Evolutionary conservation across 2,888 invertebrate species (phyloP).

Genomic region (Epistrophe eligans): DNA sequence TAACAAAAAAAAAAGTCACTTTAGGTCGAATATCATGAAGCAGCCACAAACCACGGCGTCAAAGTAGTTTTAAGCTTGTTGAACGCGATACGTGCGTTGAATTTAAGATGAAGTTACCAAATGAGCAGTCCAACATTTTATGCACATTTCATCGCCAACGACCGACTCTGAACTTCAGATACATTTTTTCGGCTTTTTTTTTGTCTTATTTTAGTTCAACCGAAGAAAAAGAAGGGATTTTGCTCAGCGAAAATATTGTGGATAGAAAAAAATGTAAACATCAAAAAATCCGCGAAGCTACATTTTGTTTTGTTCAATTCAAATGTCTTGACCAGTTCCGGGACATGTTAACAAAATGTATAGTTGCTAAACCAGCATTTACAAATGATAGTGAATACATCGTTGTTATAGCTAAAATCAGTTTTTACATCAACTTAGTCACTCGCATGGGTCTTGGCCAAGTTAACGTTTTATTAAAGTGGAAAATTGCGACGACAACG

Average conservation of each 20-base stretch:
- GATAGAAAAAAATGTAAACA: conserved; percentile 14
- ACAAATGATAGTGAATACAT: neutral
- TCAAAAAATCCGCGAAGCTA: neutral
- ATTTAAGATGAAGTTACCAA: conserved; percentile 70
- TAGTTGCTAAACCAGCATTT: conserved; percentile 7
- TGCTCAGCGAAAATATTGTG: conserved; percentile 20
- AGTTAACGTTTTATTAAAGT: conserved; percentile 23
- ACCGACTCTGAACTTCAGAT: conserved; percentile 61
- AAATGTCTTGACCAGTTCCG: conserved; percentile 57
- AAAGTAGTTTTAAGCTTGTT: conserved; percentile 71
- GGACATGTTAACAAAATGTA: neutral
- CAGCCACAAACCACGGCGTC: neutral
- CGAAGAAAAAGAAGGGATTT: conserved; percentile 16
- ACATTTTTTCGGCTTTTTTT: neutral
- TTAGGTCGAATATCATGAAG: conserved; percentile 50
- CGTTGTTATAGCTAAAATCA: conserved; percentile 5
- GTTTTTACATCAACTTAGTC: conserved; percentile 35
- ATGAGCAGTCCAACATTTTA: conserved; percentile 71
- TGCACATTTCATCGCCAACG: conserved; percentile 59
- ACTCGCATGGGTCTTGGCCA: conserved; percentile 40
- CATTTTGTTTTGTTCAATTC: neutral
- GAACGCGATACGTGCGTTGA: conserved; percentile 74
- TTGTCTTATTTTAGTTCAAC: neutral
- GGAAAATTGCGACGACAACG: conserved; percentile 31
- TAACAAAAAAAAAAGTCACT: conserved; percentile 47